phyloP scores from a whole-genome alignment of 2,888 invertebrate genomes.

The Bhutanitis thaidina region DNA sequence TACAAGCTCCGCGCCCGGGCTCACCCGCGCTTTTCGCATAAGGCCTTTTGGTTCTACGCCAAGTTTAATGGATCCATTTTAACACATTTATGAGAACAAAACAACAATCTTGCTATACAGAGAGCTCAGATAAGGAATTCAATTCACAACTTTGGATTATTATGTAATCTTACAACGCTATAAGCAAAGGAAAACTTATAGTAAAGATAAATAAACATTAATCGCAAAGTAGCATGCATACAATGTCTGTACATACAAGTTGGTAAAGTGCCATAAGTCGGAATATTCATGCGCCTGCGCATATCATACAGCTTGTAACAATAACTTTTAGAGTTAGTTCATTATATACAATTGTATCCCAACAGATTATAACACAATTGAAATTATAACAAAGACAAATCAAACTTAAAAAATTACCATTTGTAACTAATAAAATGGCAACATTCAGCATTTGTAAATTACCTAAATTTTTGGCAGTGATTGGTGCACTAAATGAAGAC shows the following conservation, averaged over 20 bases:
- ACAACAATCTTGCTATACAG: constrained; percentile 23
- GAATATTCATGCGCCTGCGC: constrained; percentile 14
- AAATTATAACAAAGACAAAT: constrained; percentile 3
- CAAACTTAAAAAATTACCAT: background rate
- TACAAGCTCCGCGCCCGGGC: constrained; percentile 54
- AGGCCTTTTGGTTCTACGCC: constrained; percentile 47
- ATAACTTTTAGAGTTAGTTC: background rate
- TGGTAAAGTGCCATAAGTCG: background rate
- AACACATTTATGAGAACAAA: constrained; percentile 23
- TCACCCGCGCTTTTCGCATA: constrained; percentile 46
- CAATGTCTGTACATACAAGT: background rate
- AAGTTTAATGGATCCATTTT: constrained; percentile 47
- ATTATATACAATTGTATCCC: background rate
- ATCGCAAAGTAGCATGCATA: too few relatives aligned
- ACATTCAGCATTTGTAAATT: constrained; percentile 2
- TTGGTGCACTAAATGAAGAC: too few relatives aligned
- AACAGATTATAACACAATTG: background rate
- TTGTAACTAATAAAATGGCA: constrained; percentile 4
- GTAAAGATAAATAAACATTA: too few relatives aligned
- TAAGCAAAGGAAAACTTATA: constrained; percentile 8
- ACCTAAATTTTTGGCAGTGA: constrained; percentile 3
- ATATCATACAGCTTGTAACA: background rate
- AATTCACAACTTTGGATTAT: background rate
- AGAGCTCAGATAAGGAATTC: background rate
- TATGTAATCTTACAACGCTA: background rate